Base-by-base conservation (phyloP, 2,113 vertebrate genomes). In the Alouatta palliata region DNA sequence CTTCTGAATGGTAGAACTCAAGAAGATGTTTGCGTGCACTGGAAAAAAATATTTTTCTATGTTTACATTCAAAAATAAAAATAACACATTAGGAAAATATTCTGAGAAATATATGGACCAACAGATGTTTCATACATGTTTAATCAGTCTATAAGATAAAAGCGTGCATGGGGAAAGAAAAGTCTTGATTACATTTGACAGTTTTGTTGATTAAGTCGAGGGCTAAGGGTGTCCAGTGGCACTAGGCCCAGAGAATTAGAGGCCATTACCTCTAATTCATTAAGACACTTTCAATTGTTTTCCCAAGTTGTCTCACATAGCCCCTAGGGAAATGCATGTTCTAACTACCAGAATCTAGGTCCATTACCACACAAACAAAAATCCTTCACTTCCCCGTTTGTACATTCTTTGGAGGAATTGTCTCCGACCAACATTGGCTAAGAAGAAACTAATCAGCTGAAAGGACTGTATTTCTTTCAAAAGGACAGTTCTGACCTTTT, bases 201-300 rank as follows among this genome's bases (percentile, higher is more conserved):
- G 45, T 93, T 94, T 37, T 88, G 89, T 95, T 71, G 82, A 86
- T 77, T 58, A 71, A 32, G 43, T 75, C 54, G 79, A 52, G 40
- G 20, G 0, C 16, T 70, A 30, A 70, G 21, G 32, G 13, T 91
- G 45, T 94, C 71, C n/a, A 88, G 8, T 45, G 35, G 40, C 56
- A 75, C 35, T 75, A 56, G 52, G 27, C 80, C 68, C 47, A 86
- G 70, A 94, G 71, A 90, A 73, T 70, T 68, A 77, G 71, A 76
- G 68, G 58, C 9, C 23, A 90, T 97, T 87, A 49, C 17, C 35
- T 90, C 71, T 87, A 93, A 93, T 77, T 97, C 94, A 84, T 97
- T 90, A 94, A 94, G 84, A 90, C 52, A 64, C 16, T 84, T 97
- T 86, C 56, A 92, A 52, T 64, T 96, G 90, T 94, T 95, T 87